These are phyloP conservation scores for Volucella zonaria DNA, from an alignment of 2,888 invertebrate genomes.

Conservation along the genomic window DNA sequence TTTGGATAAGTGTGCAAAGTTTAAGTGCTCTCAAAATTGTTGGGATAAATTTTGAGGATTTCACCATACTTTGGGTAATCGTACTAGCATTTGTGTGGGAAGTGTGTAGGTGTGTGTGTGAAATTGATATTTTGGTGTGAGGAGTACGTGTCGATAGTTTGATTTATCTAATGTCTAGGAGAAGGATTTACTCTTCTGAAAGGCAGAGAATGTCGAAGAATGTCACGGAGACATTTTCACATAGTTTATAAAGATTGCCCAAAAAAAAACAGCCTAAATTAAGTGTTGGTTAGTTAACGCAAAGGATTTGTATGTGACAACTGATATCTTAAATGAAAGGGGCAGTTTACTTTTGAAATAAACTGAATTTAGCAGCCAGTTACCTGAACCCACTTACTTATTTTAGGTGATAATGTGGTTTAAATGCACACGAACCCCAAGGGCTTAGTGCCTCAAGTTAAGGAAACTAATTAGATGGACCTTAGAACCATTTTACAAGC, in stretches of 20 bases:
- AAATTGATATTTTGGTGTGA: constrained; percentile 9
- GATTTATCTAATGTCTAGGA: constrained; percentile 58
- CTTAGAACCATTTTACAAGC: too few relatives aligned
- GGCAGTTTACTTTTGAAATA: too few relatives aligned
- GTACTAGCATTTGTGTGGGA: too few relatives aligned
- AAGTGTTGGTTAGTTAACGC: constrained; percentile 29
- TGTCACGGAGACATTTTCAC: constrained; percentile 68
- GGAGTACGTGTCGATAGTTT: constrained; percentile 64
- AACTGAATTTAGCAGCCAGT: too few relatives aligned
- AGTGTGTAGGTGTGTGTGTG: constrained; percentile 2
- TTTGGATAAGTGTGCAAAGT: constrained; percentile 62
- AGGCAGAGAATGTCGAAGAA: constrained; percentile 42
- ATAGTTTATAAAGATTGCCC: constrained; percentile 61
- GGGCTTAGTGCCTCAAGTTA: too few relatives aligned
- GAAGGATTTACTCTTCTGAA: constrained; percentile 21
- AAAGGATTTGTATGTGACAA: too few relatives aligned
- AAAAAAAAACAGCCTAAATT: constrained; percentile 45
- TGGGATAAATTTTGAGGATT: constrained; percentile 33
- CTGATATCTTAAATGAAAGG: too few relatives aligned
- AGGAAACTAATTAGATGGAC: too few relatives aligned
- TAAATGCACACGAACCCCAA: too few relatives aligned
- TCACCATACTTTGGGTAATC: constrained; percentile 24
- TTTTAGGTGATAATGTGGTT: too few relatives aligned
- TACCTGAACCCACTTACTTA: too few relatives aligned
- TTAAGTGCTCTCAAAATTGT: constrained; percentile 42